phyloP scores from a whole-genome alignment of 2,797 vertebrate species.

The Coccyzus lansbergi region DNA sequence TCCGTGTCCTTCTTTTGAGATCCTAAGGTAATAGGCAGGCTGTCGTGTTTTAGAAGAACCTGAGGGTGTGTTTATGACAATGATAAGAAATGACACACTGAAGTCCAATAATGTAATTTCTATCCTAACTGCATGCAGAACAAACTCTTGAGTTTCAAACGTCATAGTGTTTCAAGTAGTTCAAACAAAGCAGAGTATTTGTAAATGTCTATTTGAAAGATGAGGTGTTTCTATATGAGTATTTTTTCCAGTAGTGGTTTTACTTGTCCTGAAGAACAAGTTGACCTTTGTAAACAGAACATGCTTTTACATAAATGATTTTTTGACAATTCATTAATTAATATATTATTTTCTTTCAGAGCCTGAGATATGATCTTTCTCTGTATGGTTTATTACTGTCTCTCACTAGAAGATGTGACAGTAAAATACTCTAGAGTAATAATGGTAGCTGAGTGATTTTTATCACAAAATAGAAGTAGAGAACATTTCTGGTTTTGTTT shows the following conservation, averaged over 20 bases:
- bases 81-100: not conserved
- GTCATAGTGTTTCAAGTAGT: slow-evolving; percentile 45
- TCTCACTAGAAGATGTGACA: not conserved
- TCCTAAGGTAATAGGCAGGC: slow-evolving; percentile 45
- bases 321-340: slow-evolving; percentile 14
- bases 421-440: not conserved
- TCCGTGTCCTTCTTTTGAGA: slow-evolving; percentile 32
- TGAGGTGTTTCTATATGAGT: not conserved
- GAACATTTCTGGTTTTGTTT: not conserved
- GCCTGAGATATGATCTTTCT: not conserved
- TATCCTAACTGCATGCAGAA: slow-evolving; percentile 49
- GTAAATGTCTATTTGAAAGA: slow-evolving; percentile 52
- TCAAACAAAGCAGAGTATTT: slow-evolving; percentile 38
- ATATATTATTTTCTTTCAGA: not conserved
- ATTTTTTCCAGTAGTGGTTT: slow-evolving; percentile 50
- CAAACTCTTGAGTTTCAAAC: slow-evolving; percentile 19
- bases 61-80: not conserved
- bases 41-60: not conserved
- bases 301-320: slow-evolving; percentile 37
- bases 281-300: slow-evolving; percentile 51
- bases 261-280: slow-evolving; percentile 32
- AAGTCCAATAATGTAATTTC: not conserved
- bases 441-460: not conserved
- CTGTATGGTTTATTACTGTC: not conserved
- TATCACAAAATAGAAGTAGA: not conserved